phyloP scores from a whole-genome alignment of 2,113 vertebrate species.

The Myrmecophaga tridactyla region DNA sequence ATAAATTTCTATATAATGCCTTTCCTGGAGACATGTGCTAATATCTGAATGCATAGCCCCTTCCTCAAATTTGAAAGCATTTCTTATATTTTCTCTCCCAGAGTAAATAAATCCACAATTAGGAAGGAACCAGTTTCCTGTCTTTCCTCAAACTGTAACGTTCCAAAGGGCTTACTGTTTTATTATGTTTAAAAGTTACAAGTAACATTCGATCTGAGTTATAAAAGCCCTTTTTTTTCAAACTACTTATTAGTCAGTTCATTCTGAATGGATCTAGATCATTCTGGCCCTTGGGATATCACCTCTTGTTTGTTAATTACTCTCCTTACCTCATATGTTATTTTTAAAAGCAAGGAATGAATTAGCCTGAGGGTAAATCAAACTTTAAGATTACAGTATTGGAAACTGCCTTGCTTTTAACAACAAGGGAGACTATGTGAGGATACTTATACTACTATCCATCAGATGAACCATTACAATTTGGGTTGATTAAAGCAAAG shows the following conservation, averaged over 20 bases:
- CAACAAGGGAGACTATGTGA: background rate
- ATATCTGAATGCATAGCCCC: background rate
- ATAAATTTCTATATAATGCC: background rate
- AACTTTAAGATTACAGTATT: background rate
- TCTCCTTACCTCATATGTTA: background rate
- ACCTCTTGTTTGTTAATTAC: background rate
- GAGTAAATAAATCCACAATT: background rate
- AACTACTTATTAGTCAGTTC: background rate
- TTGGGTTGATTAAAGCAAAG: background rate
- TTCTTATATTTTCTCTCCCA: conserved; percentile 14
- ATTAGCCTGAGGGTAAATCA: background rate
- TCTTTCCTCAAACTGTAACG: background rate
- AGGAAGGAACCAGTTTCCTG: background rate
- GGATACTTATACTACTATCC: background rate
- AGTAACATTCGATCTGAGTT: conserved; percentile 4
- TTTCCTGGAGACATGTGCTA: background rate
- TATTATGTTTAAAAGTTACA: conserved; percentile 12
- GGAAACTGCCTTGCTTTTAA: background rate
- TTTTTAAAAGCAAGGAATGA: conserved; percentile 13
- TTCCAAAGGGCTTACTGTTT: background rate
- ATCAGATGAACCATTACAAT: background rate
- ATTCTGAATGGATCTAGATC: background rate
- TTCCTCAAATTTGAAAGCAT: conserved; percentile 23
- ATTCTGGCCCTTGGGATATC: background rate
- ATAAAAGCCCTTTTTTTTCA: background rate